Conservation (phyloP, 1,140 invertebrate species). For the Drosophila ficusphila region DNA sequence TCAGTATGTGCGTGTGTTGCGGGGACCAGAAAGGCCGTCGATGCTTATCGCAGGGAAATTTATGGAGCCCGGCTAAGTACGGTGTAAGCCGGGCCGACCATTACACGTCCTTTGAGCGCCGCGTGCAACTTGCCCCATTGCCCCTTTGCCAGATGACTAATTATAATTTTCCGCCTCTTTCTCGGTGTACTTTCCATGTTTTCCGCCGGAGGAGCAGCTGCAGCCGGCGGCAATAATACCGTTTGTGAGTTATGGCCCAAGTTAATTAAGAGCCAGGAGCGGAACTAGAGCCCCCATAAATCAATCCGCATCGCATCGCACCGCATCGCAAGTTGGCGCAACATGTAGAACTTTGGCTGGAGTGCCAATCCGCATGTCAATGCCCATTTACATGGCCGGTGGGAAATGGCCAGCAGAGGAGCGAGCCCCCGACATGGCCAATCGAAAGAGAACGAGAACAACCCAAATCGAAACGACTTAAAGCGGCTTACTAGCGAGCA, state of each 20-base stretch:
- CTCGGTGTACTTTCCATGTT: constrained; percentile 37
- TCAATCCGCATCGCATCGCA: constrained; percentile 44
- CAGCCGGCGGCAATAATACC: constrained; percentile 38
- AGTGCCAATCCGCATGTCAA: constrained; percentile 58
- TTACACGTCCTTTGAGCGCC: constrained; percentile 40
- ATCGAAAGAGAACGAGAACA: constrained; percentile 26
- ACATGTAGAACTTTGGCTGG: constrained; percentile 53
- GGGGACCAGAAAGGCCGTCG: constrained; percentile 29
- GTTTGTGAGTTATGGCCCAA: constrained; percentile 51
- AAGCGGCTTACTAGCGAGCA: constrained; percentile 29
- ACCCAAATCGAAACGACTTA: constrained; percentile 37
- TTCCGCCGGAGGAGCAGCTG: constrained; percentile 28
- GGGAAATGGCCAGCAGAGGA: constrained; percentile 64
- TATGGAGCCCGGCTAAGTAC: constrained; percentile 66
- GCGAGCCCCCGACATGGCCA: constrained; percentile 10
- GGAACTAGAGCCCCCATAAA: constrained; percentile 44
- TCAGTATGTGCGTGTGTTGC: constrained; percentile 29
- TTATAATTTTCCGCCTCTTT: constrained; percentile 57
- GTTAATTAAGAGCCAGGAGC: constrained; percentile 59
- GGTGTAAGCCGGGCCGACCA: constrained; percentile 54
- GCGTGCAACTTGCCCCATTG: constrained; percentile 4
- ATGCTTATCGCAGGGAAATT: constrained; percentile 73
- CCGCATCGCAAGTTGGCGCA: constrained; percentile 17
- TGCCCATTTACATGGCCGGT: constrained; percentile 70
- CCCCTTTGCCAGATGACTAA: constrained; percentile 58